These are phyloP conservation scores for Tetramorium alpestre DNA, from an alignment of 1,140 invertebrate species.

Conservation along the genomic window DNA sequence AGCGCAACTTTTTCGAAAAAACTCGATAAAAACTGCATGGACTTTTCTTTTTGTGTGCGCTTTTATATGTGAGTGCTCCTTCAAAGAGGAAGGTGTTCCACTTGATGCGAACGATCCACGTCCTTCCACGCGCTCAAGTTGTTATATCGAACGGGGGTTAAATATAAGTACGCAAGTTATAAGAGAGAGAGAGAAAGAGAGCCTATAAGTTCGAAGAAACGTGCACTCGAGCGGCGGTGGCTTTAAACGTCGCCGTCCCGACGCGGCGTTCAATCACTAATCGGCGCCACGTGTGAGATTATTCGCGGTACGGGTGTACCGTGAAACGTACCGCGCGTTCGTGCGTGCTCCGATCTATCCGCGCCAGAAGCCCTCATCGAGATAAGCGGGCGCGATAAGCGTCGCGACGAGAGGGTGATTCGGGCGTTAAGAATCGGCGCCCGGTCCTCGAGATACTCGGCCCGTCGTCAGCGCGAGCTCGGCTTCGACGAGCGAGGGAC, in stretches of 20 bases:
- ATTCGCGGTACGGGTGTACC: constrained; percentile 51
- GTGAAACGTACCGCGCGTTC: not conserved
- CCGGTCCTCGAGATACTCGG: not conserved
- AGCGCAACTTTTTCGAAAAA: not conserved
- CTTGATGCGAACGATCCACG: constrained; percentile 30
- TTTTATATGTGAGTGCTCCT: not conserved
- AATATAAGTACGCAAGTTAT: constrained; percentile 49
- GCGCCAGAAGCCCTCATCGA: not conserved
- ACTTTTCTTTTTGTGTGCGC: not conserved
- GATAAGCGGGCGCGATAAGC: not conserved
- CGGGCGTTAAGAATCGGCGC: not conserved
- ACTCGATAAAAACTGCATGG: not conserved
- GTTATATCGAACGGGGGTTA: constrained; percentile 29
- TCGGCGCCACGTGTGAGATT: constrained; percentile 67
- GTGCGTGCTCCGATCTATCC: not conserved
- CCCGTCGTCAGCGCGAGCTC: not conserved
- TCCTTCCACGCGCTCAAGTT: constrained; percentile 2
- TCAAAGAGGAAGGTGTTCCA: constrained; percentile 41
- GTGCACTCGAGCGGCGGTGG: not conserved
- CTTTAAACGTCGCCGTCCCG: constrained; percentile 1
- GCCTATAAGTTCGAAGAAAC: constrained; percentile 54
- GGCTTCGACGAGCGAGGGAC: not conserved
- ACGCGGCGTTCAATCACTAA: constrained; percentile 25
- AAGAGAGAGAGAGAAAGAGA: not conserved
- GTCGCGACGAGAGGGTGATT: not conserved